Evolutionary conservation across 2,888 invertebrate genomes (phyloP).

Genomic region (Gnatocerus cornutus): DNA sequence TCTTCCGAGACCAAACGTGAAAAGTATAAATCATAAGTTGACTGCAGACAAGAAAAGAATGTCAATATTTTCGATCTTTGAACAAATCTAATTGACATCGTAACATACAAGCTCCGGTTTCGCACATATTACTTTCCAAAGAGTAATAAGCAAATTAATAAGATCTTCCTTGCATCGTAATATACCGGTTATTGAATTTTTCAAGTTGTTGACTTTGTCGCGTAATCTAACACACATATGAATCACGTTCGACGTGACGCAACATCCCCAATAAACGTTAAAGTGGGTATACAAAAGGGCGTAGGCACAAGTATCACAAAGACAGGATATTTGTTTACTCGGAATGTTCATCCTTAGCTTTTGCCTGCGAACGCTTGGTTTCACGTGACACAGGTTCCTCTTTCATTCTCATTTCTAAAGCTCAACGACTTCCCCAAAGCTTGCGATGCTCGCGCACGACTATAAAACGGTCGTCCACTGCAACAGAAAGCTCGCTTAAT

Average conservation of each 20-base stretch:
- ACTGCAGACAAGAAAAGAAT: constrained; percentile 18
- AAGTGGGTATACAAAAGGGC: constrained; percentile 52
- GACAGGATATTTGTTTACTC: constrained; percentile 57
- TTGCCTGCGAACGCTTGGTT: constrained; percentile 42
- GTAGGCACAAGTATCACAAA: constrained; percentile 52
- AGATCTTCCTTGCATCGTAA: constrained; percentile 12
- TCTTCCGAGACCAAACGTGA: constrained; percentile 34
- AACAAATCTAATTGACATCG: constrained; percentile 26
- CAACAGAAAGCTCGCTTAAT: constrained; percentile 42
- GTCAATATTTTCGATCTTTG: constrained; percentile 26
- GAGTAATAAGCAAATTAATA: constrained; percentile 33
- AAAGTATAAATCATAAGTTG: constrained; percentile 37
- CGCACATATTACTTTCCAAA: constrained; percentile 2
- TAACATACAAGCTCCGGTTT: background rate
- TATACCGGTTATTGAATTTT: constrained; percentile 47
- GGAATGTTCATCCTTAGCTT: constrained; percentile 50
- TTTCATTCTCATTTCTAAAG: constrained; percentile 56
- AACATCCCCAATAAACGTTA: constrained; percentile 45
- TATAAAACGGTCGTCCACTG: constrained; percentile 38
- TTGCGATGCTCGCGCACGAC: constrained; percentile 24
- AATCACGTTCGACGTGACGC: constrained; percentile 47
- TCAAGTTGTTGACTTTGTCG: constrained; percentile 45
- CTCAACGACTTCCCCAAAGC: constrained; percentile 43
- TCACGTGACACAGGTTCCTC: constrained; percentile 50
- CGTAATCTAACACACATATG: constrained; percentile 49